Conservation (phyloP, 2,113 vertebrate species). For the Pluvianellus socialis region DNA sequence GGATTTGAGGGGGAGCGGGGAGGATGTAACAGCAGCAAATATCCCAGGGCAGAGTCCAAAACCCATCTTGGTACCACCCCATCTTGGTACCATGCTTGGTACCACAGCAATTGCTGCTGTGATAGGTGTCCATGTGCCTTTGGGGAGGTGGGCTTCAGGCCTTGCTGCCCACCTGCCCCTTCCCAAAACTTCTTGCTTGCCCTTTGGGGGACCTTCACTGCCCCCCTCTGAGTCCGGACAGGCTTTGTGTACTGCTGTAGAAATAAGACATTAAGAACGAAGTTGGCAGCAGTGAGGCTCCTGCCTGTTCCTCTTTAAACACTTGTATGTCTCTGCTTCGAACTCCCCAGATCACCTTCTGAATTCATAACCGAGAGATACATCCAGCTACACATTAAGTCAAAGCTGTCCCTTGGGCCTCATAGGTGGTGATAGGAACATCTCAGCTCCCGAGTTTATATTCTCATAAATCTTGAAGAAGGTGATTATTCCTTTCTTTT, state of each 20-base stretch:
- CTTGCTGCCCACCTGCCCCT: background rate
- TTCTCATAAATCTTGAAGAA: slow-evolving; percentile 30
- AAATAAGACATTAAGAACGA: background rate
- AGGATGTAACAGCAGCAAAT: background rate
- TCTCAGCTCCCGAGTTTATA: background rate
- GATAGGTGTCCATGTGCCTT: background rate
- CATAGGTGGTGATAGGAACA: slow-evolving; percentile 7
- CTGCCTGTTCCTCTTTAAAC: background rate
- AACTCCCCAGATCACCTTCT: slow-evolving; percentile 9
- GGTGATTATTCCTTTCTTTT: background rate
- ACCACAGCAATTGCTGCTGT: background rate
- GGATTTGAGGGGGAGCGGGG: background rate
- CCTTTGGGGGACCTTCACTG: background rate
- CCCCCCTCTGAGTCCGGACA: background rate
- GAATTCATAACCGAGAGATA: background rate
- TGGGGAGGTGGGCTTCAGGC: background rate
- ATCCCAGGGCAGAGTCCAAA: background rate
- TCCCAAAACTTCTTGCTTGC: background rate
- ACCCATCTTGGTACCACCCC: background rate
- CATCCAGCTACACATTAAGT: background rate
- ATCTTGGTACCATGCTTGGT: too few species aligned
- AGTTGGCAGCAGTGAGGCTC: background rate
- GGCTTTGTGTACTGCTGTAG: background rate
- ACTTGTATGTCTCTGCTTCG: rapidly evolving
- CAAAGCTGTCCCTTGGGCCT: slow-evolving; percentile 40